Percentiles rank a stretch among this genome's conserved stretches.
These are phyloP conservation scores for Spheniscus mendiculus DNA, from an alignment of 2,113 vertebrate species.

Conservation along the genomic window DNA sequence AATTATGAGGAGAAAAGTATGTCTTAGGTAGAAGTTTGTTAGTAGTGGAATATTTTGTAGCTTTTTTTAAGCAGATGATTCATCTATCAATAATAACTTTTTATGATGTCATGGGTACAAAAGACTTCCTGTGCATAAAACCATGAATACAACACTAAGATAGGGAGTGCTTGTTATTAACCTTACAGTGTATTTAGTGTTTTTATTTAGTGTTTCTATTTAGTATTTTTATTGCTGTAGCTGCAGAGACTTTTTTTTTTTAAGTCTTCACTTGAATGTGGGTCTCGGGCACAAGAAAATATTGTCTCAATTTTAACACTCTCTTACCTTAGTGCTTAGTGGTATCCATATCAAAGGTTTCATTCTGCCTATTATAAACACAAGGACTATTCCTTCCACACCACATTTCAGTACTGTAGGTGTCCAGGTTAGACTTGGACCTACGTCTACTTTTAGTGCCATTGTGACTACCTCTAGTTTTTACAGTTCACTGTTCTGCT, in stretches of 20 bases:
- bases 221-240: background rate
- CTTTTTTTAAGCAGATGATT: background rate
- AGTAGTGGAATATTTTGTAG: background rate
- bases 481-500: background rate
- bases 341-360: background rate
- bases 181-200: background rate
- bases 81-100: background rate
- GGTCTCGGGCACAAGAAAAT: background rate
- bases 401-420: background rate
- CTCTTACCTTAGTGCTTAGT: background rate
- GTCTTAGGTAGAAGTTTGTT: background rate
- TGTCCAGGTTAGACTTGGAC: background rate
- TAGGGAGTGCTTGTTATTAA: background rate
- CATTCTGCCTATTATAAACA: background rate
- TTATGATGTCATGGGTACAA: background rate
- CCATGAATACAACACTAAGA: background rate
- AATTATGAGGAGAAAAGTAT: background rate
- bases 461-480: background rate
- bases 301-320: background rate
- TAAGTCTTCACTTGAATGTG: background rate
- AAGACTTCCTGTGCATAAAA: background rate
- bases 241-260: background rate
- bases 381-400: background rate
- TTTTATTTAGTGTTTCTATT: background rate
- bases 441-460: background rate